Evolutionary conservation across 2,888 invertebrate species (phyloP).

Genomic region (Spialia ferax): DNA sequence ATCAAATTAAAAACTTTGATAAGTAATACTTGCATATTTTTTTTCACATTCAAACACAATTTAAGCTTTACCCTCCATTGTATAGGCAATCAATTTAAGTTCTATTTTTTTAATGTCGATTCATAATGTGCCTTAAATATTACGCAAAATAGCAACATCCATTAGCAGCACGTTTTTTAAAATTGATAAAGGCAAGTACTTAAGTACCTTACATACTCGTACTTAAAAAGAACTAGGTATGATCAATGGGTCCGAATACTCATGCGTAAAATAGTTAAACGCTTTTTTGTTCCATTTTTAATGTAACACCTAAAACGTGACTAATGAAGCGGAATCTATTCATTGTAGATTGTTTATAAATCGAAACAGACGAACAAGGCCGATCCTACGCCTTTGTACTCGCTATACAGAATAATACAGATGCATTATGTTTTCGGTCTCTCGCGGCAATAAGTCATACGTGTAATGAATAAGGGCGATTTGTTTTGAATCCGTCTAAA

Average conservation of each 20-base stretch:
- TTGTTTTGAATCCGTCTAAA: conserved; percentile 85
- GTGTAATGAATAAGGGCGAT: conserved; percentile 87
- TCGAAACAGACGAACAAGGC: conserved; percentile 57
- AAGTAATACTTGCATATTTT: too few species aligned
- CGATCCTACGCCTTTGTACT: conserved; percentile 63
- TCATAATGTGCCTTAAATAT: not conserved
- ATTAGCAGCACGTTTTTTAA: not conserved
- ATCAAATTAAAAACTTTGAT: not conserved
- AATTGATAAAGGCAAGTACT: too few species aligned
- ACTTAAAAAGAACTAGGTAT: too few species aligned
- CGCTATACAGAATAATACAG: conserved; percentile 64
- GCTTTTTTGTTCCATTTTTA: conserved; percentile 38
- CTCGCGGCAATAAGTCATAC: conserved; percentile 81
- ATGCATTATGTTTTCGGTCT: conserved; percentile 78
- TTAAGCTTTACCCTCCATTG: too few species aligned
- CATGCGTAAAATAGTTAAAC: conserved; percentile 15
- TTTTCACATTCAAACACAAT: too few species aligned
- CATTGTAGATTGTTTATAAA: conserved; percentile 67
- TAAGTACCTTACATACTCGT: too few species aligned
- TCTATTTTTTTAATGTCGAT: not conserved
- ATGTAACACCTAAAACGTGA: conserved; percentile 59
- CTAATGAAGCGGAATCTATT: conserved; percentile 74
- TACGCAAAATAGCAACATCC: not conserved
- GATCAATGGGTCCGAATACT: not conserved
- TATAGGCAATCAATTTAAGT: too few species aligned